These are phyloP conservation scores for Ligdia adustata DNA, from an alignment of 2,888 invertebrate genomes.

Conservation along the genomic window DNA sequence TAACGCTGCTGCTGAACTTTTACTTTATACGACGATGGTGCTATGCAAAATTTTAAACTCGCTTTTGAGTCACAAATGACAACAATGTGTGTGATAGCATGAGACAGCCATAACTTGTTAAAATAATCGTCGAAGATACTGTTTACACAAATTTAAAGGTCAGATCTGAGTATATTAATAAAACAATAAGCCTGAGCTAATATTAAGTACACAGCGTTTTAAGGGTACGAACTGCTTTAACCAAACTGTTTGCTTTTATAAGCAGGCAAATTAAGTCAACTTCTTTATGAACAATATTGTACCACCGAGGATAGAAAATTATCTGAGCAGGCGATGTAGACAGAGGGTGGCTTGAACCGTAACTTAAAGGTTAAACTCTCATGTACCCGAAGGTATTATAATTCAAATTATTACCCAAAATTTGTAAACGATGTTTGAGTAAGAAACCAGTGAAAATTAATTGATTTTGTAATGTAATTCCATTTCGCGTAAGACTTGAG, in stretches of 20 bases:
- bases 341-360: slow-evolving; percentile 15
- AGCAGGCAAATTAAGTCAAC: slow-evolving; percentile 17
- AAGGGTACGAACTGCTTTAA: not conserved
- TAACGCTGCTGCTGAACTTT: slow-evolving; percentile 36
- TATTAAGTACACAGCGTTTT: slow-evolving; percentile 1
- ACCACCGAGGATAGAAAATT: slow-evolving; percentile 19
- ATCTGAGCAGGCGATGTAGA: slow-evolving; percentile 18
- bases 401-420: slow-evolving; percentile 37
- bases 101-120: too few relatives aligned
- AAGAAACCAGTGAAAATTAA: slow-evolving; percentile 37
- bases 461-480: slow-evolving; percentile 37
- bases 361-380: slow-evolving; percentile 22
- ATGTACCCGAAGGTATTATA: slow-evolving; percentile 28
- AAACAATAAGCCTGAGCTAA: not conserved
- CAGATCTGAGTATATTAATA: not conserved
- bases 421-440: slow-evolving; percentile 30
- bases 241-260: slow-evolving; percentile 13
- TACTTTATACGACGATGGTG: not conserved
- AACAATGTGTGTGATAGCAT: too few relatives aligned
- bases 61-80: too few relatives aligned
- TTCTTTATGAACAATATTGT: slow-evolving; percentile 21
- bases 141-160: not conserved
- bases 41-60: not conserved
- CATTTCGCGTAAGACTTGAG: slow-evolving; percentile 32
- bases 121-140: too few relatives aligned